These are phyloP conservation scores for Pseudococcus longispinus DNA, from an alignment of 2,888 invertebrate genomes.

Conservation along the genomic window DNA sequence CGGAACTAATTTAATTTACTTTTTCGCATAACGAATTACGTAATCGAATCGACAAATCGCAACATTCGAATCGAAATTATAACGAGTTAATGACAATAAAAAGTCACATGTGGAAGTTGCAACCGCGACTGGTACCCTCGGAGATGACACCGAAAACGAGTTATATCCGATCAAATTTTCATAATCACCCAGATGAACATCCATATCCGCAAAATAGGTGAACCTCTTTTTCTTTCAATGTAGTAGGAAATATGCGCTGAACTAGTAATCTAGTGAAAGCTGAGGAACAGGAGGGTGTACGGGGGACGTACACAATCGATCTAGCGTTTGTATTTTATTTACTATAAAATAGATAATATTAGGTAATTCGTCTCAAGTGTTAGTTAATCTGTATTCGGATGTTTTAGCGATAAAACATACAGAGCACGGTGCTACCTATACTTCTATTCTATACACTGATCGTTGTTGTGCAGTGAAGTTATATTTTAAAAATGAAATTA, in stretches of 20 bases:
- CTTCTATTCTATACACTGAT: neutral
- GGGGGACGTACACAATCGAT: slow-evolving; percentile 50
- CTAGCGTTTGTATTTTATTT: slow-evolving; percentile 48
- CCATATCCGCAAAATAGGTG: slow-evolving; percentile 27
- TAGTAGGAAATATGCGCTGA: slow-evolving; percentile 51
- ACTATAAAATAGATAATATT: slow-evolving; percentile 51
- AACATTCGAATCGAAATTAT: neutral
- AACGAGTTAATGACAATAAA: neutral
- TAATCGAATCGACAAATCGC: neutral
- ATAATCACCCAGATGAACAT: slow-evolving; percentile 27
- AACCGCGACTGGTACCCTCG: neutral
- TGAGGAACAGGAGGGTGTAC: slow-evolving; percentile 21
- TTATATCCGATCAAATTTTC: slow-evolving; percentile 44
- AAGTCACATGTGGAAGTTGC: neutral
- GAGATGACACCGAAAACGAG: neutral
- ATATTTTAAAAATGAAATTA: slow-evolving; percentile 12
- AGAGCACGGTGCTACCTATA: neutral
- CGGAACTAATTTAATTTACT: neutral
- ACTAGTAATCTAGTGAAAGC: slow-evolving; percentile 56
- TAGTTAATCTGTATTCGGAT: slow-evolving; percentile 47
- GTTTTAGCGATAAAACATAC: slow-evolving; percentile 41
- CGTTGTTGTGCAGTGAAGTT: neutral
- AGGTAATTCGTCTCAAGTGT: slow-evolving; percentile 37
- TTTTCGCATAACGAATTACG: neutral
- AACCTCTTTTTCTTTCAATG: slow-evolving; percentile 40